These are phyloP conservation scores for Imbricaverruca yamaguchii DNA, from an alignment of 2,888 invertebrate species.

Conservation along the genomic window DNA sequence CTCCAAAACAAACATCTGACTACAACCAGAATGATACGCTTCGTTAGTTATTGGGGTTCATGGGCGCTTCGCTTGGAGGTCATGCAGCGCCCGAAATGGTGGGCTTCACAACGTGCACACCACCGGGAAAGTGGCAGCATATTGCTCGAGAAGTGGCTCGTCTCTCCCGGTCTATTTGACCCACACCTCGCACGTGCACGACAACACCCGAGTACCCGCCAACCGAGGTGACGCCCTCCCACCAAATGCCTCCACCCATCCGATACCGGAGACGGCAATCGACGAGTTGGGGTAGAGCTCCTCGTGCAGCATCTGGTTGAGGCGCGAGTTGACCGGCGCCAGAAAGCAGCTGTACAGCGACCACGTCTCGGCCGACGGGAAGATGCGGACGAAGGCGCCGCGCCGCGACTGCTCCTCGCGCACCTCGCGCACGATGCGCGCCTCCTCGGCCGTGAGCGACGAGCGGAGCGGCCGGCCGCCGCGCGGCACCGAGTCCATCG, in stretches of 20 bases:
- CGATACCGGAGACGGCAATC: background rate
- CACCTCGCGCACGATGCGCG: constrained; percentile 63
- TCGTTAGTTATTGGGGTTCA: no score
- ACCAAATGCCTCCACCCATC: background rate
- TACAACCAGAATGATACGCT: no score
- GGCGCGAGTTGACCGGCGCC: constrained; percentile 38
- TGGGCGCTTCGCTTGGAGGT: no score
- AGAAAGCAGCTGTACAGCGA: constrained; percentile 39
- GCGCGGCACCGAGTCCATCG: constrained; percentile 24
- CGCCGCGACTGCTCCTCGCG: constrained; percentile 68
- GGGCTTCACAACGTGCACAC: background rate
- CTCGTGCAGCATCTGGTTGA: constrained; percentile 65
- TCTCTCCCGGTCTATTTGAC: background rate
- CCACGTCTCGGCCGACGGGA: constrained; percentile 84
- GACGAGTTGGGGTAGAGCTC: constrained; percentile 55
- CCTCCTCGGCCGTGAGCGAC: constrained; percentile 62
- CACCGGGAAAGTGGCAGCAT: background rate
- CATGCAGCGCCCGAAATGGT: background rate
- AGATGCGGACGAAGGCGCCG: constrained; percentile 83
- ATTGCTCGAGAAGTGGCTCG: background rate
- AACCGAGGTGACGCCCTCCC: background rate
- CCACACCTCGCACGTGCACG: background rate
- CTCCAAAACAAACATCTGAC: no score
- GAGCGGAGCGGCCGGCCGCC: background rate
- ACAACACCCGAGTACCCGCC: background rate